Percentiles rank a stretch among this genome's conserved stretches.
Conservation (phyloP, 2,888 invertebrate species). For the Caenorhabditis doughertyi region DNA sequence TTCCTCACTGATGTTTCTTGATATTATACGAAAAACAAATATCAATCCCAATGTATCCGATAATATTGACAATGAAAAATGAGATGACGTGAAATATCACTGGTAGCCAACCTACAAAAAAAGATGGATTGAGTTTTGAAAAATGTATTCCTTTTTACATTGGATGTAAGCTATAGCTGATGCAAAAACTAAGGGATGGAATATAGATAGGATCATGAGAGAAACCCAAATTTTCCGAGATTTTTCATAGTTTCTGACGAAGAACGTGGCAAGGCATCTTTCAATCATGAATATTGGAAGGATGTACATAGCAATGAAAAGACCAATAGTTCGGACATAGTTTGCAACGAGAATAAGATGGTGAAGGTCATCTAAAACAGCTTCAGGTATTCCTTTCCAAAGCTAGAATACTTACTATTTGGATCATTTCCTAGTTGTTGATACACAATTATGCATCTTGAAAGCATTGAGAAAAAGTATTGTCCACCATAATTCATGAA, state of each 20-base stretch:
- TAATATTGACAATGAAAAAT: slow-evolving; percentile 53
- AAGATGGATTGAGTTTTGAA: not conserved
- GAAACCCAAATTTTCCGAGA: slow-evolving; percentile 50
- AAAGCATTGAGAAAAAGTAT: slow-evolving; percentile 61
- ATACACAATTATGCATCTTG: slow-evolving; percentile 51
- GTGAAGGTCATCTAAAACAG: slow-evolving; percentile 37
- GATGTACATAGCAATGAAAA: slow-evolving; percentile 61
- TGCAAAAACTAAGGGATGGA: slow-evolving; percentile 46
- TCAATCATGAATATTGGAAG: slow-evolving; percentile 59
- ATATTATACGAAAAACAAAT: slow-evolving; percentile 37
- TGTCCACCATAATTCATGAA: slow-evolving; percentile 66
- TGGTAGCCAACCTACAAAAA: slow-evolving; percentile 42
- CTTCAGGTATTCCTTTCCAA: not conserved
- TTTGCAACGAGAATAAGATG: slow-evolving; percentile 25
- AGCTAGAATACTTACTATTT: slow-evolving; percentile 36
- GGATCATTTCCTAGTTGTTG: slow-evolving; percentile 51
- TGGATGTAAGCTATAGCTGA: slow-evolving; percentile 57
- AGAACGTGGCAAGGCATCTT: slow-evolving; percentile 50
- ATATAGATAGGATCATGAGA: slow-evolving; percentile 45
- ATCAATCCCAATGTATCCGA: slow-evolving; percentile 55
- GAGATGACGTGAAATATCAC: slow-evolving; percentile 41
- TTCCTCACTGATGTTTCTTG: slow-evolving; percentile 32
- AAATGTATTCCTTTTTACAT: slow-evolving; percentile 15
- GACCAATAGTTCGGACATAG: slow-evolving; percentile 48
- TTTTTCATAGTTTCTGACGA: slow-evolving; percentile 60